Conservation (phyloP, 2,888 invertebrate genomes). For the Conus canariensis region DNA sequence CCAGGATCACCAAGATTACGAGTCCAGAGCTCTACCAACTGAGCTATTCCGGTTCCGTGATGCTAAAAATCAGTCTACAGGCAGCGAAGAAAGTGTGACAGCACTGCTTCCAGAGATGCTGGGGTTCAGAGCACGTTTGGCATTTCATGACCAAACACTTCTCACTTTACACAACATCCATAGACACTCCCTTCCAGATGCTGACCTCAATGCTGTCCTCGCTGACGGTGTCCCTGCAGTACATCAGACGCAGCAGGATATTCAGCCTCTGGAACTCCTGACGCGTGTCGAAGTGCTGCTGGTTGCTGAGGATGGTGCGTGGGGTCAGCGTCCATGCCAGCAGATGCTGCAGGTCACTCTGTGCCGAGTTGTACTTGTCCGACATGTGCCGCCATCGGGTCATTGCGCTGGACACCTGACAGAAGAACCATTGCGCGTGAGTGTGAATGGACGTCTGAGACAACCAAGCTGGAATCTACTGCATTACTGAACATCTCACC, state of each 20-base stretch:
- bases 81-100: too few relatives aligned
- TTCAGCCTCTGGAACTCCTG: constrained; percentile 30
- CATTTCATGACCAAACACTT: too few relatives aligned
- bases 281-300: constrained; percentile 23
- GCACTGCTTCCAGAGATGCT: too few relatives aligned
- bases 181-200: background rate
- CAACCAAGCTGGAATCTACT: too few relatives aligned
- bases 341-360: constrained; percentile 26
- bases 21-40: too few relatives aligned
- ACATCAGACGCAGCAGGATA: constrained; percentile 8
- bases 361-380: background rate
- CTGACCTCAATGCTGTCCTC: constrained; percentile 22
- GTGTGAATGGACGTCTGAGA: background rate
- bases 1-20: too few relatives aligned
- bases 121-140: too few relatives aligned
- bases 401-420: constrained; percentile 33
- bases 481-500: too few relatives aligned
- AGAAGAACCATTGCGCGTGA: background rate
- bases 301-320: constrained; percentile 21
- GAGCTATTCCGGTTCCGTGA: too few relatives aligned
- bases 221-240: constrained; percentile 27
- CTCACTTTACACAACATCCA: too few relatives aligned
- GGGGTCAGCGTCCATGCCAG: constrained; percentile 19
- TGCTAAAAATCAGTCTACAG: too few relatives aligned
- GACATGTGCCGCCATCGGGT: constrained; percentile 32